phyloP scores from a whole-genome alignment of 2,797 vertebrate species.

The Sebastes glaucus region DNA sequence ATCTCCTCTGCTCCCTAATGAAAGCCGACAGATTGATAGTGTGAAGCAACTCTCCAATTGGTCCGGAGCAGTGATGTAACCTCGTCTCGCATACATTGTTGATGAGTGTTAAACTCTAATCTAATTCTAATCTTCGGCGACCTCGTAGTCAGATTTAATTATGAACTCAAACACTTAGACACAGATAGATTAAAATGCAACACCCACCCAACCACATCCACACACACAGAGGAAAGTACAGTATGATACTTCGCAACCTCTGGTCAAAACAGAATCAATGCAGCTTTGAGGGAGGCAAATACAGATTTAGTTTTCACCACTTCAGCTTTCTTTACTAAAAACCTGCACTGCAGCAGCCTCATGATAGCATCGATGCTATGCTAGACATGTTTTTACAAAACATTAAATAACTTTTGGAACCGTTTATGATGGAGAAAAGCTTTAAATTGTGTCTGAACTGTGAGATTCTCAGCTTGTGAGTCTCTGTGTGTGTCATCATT shows the following conservation, averaged over 20 bases:
- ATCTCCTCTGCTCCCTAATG: constrained; percentile 37
- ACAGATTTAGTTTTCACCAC: neutral
- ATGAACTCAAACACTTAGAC: constrained; percentile 31
- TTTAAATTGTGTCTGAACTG: too few relatives aligned
- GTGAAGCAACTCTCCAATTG: constrained; percentile 25
- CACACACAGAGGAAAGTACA: neutral
- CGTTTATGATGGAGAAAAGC: too few relatives aligned
- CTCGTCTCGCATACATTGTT: constrained; percentile 32
- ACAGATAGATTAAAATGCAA: constrained; percentile 26
- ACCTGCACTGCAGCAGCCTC: neutral
- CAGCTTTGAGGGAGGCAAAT: neutral
- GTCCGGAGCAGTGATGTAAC: constrained; percentile 62
- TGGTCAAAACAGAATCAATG: neutral
- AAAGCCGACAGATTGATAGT: constrained; percentile 53
- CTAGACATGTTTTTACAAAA: too few relatives aligned
- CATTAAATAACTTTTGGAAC: too few relatives aligned
- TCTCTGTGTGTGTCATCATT: too few relatives aligned
- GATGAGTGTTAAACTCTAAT: constrained; percentile 57
- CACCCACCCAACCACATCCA: constrained; percentile 1
- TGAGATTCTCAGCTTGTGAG: too few relatives aligned
- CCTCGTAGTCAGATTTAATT: constrained; percentile 61
- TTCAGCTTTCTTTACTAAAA: neutral
- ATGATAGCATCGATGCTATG: neutral
- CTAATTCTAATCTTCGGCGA: constrained; percentile 56
- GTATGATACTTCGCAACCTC: neutral